Evolutionary conservation across 2,797 vertebrate species (phyloP).

Genomic region (Psittacula derbiana): DNA sequence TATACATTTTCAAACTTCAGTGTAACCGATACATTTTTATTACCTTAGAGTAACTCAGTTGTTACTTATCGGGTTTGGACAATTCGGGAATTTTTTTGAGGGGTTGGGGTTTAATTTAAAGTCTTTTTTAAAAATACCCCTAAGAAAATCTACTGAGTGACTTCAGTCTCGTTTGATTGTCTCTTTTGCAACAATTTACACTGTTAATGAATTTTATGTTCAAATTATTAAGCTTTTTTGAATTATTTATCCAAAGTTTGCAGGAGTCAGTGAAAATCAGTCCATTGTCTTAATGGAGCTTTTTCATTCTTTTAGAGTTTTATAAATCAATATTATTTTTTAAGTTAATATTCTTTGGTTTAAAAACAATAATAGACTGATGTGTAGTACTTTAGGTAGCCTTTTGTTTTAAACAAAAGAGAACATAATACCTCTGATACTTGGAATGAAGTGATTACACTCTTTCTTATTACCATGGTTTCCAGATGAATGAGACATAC

Average conservation of each 20-base stretch:
- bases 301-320: neutral
- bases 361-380: neutral
- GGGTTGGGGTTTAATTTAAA: neutral
- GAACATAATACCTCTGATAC: conserved; percentile 7
- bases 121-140: neutral
- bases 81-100: accelerated
- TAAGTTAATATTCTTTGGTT: conserved; percentile 1
- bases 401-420: conserved; percentile 9
- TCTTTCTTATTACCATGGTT: conserved; percentile 48
- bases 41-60: neutral
- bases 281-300: neutral
- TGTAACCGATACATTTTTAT: conserved; percentile 31
- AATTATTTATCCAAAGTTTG: neutral
- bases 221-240: neutral
- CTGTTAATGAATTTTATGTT: neutral
- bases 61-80: neutral
- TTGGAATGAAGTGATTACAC: conserved; percentile 26
- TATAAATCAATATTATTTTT: neutral
- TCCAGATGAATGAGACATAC: conserved; percentile 26
- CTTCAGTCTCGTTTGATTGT: conserved; percentile 29
- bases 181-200: neutral
- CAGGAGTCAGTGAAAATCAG: neutral
- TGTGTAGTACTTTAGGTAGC: neutral
- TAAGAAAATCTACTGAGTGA: neutral
- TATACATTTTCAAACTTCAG: neutral